Evolutionary conservation across 2,797 vertebrate genomes (phyloP).

Genomic region (Perdix hodgsoniae): DNA sequence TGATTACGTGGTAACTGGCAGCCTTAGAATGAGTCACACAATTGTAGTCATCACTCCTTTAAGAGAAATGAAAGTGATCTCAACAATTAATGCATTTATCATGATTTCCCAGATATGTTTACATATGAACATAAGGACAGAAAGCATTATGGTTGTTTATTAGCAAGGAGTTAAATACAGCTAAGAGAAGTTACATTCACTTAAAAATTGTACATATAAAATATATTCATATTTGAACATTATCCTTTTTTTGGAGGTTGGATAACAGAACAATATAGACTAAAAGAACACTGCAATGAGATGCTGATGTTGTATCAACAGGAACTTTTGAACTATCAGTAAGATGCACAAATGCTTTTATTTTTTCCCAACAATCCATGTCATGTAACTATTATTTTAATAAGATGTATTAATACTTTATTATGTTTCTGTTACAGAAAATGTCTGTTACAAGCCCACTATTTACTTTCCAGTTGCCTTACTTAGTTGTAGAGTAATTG

Average conservation of each 20-base stretch:
- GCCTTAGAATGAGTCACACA: not conserved
- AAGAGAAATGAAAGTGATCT: not conserved
- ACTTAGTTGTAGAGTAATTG: not conserved
- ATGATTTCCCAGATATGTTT: not conserved
- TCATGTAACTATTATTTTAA: too few relatives aligned
- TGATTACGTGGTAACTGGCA: not conserved
- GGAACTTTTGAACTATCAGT: not conserved
- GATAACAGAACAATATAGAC: not conserved
- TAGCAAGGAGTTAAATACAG: not conserved
- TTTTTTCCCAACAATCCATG: not conserved
- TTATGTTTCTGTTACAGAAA: too few relatives aligned
- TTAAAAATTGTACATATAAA: not conserved
- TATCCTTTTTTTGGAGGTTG: not conserved
- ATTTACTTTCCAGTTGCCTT: not conserved
- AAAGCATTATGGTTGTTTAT: not conserved
- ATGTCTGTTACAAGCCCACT: not conserved
- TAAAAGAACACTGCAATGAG: not conserved
- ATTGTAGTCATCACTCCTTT: not conserved
- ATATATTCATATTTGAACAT: not conserved
- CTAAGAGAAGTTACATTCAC: not conserved
- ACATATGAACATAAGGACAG: not conserved
- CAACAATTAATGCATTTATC: not conserved
- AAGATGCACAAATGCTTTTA: not conserved
- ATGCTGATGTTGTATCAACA: not conserved
- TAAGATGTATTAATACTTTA: too few relatives aligned